These are phyloP conservation scores for Coranthus polyacanthus DNA, from an alignment of 2,797 vertebrate genomes.

Conservation along the genomic window DNA sequence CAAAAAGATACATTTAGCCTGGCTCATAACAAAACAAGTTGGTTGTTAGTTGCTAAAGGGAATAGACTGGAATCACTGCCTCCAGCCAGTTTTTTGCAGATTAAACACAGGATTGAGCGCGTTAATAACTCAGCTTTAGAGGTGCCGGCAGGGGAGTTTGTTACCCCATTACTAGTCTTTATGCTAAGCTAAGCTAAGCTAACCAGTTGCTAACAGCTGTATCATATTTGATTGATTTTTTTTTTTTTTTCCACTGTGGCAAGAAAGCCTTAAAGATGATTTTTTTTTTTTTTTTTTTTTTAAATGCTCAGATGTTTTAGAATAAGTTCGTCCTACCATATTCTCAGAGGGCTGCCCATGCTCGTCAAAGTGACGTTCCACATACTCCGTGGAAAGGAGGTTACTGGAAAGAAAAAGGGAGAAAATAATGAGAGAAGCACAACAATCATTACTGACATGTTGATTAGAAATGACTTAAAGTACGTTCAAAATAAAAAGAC, in stretches of 20 bases:
- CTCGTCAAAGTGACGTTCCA: slow-evolving; percentile 90
- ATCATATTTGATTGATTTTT: background rate
- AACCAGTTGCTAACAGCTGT: background rate
- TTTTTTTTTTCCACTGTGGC: too few species aligned
- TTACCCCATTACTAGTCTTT: too few species aligned
- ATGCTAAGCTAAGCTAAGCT: background rate
- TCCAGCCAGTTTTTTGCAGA: too few species aligned
- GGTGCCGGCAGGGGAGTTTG: too few species aligned
- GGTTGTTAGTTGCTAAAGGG: too few species aligned
- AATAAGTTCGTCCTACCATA: slow-evolving; percentile 67
- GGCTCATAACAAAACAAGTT: background rate
- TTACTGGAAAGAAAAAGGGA: slow-evolving; percentile 82
- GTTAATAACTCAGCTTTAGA: too few species aligned
- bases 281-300: too few species aligned
- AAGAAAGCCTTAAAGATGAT: background rate
- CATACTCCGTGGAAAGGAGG: slow-evolving; percentile 92
- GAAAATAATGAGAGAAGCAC: background rate
- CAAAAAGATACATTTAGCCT: background rate
- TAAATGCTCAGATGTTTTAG: background rate
- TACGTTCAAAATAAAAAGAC: too few species aligned
- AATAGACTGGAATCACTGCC: too few species aligned
- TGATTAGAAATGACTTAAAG: background rate
- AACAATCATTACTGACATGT: background rate
- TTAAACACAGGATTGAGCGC: too few species aligned
- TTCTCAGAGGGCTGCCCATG: slow-evolving; percentile 74